These are phyloP conservation scores for Rhipidura dahli DNA, from an alignment of 2,113 vertebrate genomes.

Conservation along the genomic window DNA sequence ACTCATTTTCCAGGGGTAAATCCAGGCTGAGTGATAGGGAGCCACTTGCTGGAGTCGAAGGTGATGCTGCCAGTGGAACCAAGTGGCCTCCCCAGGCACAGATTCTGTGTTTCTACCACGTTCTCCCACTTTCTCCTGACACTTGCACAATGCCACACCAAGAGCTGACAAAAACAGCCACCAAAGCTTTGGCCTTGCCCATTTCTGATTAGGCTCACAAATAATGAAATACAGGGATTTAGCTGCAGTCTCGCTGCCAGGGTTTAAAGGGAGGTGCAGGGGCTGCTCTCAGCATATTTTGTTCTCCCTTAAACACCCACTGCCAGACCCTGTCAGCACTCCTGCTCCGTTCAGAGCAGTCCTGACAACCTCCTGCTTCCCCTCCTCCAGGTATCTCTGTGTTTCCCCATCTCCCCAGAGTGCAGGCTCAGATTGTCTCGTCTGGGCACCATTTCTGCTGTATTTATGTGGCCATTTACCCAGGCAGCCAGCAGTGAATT, in stretches of 20 bases:
- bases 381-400: background rate
- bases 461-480: conserved; percentile 4
- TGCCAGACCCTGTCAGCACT: background rate
- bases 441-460: background rate
- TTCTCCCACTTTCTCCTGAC: background rate
- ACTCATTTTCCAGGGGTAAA: conserved; percentile 52
- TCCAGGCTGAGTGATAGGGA: conserved; percentile 10
- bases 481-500: conserved; percentile 38
- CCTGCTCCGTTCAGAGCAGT: background rate
- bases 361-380: background rate
- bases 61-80: background rate
- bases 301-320: background rate
- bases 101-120: fast-evolving
- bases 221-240: background rate
- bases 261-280: background rate
- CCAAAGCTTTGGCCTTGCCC: background rate
- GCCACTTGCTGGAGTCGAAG: background rate
- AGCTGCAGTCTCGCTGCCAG: background rate
- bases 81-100: background rate
- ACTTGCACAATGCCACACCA: background rate
- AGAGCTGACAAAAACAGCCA: background rate
- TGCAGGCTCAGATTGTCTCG: background rate
- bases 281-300: background rate
- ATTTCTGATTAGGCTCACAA: background rate
- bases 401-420: background rate